Evolutionary conservation across 2,888 invertebrate species (phyloP).

Genomic region (Melanchra persicariae): DNA sequence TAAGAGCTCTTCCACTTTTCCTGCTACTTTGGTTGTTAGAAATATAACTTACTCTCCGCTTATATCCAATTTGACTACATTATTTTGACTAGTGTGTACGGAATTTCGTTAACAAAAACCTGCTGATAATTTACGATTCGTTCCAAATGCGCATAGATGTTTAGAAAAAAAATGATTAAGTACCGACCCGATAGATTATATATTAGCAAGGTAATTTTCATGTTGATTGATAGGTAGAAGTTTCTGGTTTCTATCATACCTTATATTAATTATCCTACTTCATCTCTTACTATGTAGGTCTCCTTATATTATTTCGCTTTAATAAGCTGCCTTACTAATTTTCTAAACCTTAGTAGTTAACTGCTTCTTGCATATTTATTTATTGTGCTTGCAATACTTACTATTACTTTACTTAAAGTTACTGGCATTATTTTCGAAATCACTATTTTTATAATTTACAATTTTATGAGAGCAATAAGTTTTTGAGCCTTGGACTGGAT

Average conservation of each 20-base stretch:
- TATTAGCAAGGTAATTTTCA: not conserved
- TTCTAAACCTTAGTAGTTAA: too few relatives aligned
- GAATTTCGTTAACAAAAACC: not conserved
- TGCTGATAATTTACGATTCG: not conserved
- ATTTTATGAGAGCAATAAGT: not conserved
- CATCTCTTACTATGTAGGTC: too few relatives aligned
- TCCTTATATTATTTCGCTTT: not conserved
- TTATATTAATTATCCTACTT: not conserved
- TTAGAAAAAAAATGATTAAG: not conserved
- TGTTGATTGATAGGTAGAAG: slow-evolving; percentile 3
- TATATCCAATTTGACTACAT: not conserved
- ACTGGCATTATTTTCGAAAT: not conserved
- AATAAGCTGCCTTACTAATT: too few relatives aligned
- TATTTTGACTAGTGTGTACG: not conserved
- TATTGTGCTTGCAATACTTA: not conserved
- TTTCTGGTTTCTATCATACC: slow-evolving; percentile 19
- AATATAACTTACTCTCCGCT: not conserved
- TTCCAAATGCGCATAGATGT: not conserved
- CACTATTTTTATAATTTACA: not conserved
- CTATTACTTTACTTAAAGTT: not conserved
- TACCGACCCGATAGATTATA: not conserved
- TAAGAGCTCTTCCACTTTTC: not conserved
- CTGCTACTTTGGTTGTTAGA: not conserved
- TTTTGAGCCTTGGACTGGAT: too few relatives aligned
- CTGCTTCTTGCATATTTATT: not conserved